Conservation (phyloP, 2,113 vertebrate genomes). For the Ameiurus melas region DNA sequence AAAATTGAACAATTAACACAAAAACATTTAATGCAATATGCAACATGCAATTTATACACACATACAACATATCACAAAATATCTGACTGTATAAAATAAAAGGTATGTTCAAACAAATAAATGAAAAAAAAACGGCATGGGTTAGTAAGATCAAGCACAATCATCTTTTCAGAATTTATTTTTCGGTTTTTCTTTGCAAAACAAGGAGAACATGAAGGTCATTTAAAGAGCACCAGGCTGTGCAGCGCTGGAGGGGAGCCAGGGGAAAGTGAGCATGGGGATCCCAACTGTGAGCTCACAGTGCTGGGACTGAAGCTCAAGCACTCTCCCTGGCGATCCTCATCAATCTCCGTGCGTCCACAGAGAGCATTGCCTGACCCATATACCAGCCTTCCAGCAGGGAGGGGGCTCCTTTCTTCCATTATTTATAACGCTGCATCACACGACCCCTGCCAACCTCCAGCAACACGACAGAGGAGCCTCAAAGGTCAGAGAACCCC, state of each 20-base stretch:
- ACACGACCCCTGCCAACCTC: conserved; percentile 64
- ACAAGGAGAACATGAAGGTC: conserved; percentile 77
- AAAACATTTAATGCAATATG: background rate
- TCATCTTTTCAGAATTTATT: conserved; percentile 56
- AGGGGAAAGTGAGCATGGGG: conserved; percentile 39
- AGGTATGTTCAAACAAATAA: background rate
- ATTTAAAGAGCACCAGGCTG: conserved; percentile 71
- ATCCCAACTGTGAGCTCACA: conserved; percentile 58
- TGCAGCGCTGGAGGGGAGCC: conserved; percentile 66
- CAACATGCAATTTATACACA: background rate
- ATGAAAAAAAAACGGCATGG: background rate
- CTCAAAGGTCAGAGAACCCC: conserved; percentile 70
- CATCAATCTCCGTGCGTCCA: conserved; percentile 76
- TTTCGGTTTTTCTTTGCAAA: conserved; percentile 54
- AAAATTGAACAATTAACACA: background rate
- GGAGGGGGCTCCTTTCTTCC: conserved; percentile 67
- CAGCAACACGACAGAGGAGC: conserved; percentile 64
- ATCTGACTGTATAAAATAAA: background rate
- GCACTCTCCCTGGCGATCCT: conserved; percentile 71
- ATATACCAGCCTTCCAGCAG: conserved; percentile 66
- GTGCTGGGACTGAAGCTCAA: conserved; percentile 53
- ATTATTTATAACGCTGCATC: conserved; percentile 78
- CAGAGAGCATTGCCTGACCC: conserved; percentile 75
- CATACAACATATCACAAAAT: background rate
- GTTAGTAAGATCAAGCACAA: conserved; percentile 45